These are phyloP conservation scores for Danio choprae DNA, from an alignment of 2,797 vertebrate genomes.

Conservation along the genomic window DNA sequence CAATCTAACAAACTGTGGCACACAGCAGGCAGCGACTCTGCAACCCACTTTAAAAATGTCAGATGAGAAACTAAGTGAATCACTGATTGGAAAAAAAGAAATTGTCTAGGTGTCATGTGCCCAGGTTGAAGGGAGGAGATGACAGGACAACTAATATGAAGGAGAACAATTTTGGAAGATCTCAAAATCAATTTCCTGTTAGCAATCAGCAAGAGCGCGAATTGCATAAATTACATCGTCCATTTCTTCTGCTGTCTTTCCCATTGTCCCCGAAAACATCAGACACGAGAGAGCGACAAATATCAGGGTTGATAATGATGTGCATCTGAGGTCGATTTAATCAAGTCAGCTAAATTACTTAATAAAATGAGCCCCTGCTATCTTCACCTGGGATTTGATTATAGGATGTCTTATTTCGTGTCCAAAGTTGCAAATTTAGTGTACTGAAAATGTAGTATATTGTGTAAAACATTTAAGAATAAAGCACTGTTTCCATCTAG, in stretches of 20 bases:
- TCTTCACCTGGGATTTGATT: constrained; percentile 7
- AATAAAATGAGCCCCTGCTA: background rate
- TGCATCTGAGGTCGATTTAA: background rate
- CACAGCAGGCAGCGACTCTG: background rate
- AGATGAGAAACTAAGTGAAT: constrained; percentile 38
- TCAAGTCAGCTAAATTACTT: constrained; percentile 6
- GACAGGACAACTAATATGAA: background rate
- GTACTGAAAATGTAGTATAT: too few relatives aligned
- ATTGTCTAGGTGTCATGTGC: constrained; percentile 14
- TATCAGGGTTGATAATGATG: constrained; percentile 6
- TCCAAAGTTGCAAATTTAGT: too few relatives aligned
- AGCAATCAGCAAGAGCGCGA: constrained; percentile 9
- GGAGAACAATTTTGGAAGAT: background rate
- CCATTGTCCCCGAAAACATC: background rate
- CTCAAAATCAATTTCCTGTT: background rate
- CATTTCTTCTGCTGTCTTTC: background rate
- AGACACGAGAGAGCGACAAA: background rate
- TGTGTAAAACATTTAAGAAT: too few relatives aligned
- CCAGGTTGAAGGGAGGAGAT: background rate
- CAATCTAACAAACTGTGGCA: constrained; percentile 28
- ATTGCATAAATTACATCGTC: background rate
- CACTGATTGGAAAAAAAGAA: constrained; percentile 17
- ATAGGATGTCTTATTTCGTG: background rate
- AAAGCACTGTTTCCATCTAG: too few relatives aligned
- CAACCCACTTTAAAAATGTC: constrained; percentile 22